Conservation (phyloP, 2,888 invertebrate genomes). For the Erebia aethiops region DNA sequence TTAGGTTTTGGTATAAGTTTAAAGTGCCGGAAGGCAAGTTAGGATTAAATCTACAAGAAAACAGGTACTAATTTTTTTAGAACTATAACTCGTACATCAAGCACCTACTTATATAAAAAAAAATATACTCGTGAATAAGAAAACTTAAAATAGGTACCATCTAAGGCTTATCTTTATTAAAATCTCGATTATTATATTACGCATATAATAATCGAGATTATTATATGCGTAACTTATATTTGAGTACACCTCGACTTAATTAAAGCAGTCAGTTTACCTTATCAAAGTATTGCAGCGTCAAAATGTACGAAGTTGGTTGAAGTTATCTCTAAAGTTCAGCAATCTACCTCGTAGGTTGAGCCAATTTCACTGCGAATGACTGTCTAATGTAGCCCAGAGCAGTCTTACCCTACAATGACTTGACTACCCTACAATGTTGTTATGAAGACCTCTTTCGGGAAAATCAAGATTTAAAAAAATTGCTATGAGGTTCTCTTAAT, state of each 20-base stretch:
- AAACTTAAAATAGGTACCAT: not conserved
- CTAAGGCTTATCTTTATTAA: conserved; percentile 15
- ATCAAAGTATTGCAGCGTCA: conserved; percentile 78
- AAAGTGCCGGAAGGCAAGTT: too few species aligned
- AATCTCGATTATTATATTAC: conserved; percentile 35
- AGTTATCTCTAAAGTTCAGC: conserved; percentile 78
- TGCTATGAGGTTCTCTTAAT: not conserved
- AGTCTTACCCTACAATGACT: conserved; percentile 47
- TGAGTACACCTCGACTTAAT: conserved; percentile 65
- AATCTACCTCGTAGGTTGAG: conserved; percentile 77
- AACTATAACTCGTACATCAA: too few species aligned
- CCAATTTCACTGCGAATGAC: conserved; percentile 75
- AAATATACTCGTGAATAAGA: not conserved
- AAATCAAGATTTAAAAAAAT: not conserved
- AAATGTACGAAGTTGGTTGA: conserved; percentile 77
- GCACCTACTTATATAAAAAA: too few species aligned
- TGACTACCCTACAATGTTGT: conserved; percentile 58
- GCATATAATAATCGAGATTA: too few species aligned
- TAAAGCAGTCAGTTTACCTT: conserved; percentile 77
- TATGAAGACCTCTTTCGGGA: conserved; percentile 65
- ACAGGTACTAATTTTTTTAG: too few species aligned
- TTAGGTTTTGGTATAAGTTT: not conserved
- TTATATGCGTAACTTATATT: conserved; percentile 39
- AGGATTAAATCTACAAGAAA: too few species aligned
- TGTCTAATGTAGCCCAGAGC: conserved; percentile 70